Evolutionary conservation across 1,140 invertebrate species (phyloP), one percentile per base, ranked within the genome.

Genomic region (Palaemon carinicauda): DNA sequence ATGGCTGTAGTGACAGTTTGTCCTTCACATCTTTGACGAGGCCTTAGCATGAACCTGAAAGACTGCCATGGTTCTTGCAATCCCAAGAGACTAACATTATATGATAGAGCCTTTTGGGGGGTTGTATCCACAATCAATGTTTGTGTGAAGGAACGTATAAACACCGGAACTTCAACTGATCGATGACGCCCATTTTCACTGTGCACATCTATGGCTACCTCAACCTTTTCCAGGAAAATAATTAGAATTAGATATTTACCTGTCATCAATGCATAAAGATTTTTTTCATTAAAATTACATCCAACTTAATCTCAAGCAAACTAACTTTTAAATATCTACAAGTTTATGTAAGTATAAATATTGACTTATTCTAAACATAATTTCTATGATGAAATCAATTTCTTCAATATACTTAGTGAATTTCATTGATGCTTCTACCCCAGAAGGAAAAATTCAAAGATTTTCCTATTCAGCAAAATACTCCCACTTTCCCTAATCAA

Each of bases 51-150:
- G 3, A 89, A 53, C n/a, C 71, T 82, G n/a, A 86, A 83, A 7
- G 89, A 88, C 60, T 89, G 89, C 89, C 89, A 89, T 17, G 60
- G 60, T 29, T 89, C 89, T 29, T 71, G 65, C n/a, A 89, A 77
- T 9, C 84, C 82, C 69, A 80, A 33, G 12, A 82, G 65, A n/a
- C 87, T 83, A n/a, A 89, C 65, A 52, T 88, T 85, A 15, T 80
- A 79, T 14, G 82, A 65, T 27, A 89, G 71, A 29, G 89, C 77
- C 51, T 83, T 82, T 19, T 83, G 80, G n/a, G 87, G 77, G 31
- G 89, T 88, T 7, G 82, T 78, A 27, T 88, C 75, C 82, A 88
- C 71, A 12, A 89, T 65, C n/a, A 87, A 31, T 1, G 80, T 86
- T 15, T 79, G 89, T 10, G 31, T 77, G 41, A 89, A 89, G 53